These are phyloP conservation scores for Hydra vulgaris DNA, from an alignment of 30 jellyfish, hydroid and myxozoan species.

Conservation along the genomic window DNA sequence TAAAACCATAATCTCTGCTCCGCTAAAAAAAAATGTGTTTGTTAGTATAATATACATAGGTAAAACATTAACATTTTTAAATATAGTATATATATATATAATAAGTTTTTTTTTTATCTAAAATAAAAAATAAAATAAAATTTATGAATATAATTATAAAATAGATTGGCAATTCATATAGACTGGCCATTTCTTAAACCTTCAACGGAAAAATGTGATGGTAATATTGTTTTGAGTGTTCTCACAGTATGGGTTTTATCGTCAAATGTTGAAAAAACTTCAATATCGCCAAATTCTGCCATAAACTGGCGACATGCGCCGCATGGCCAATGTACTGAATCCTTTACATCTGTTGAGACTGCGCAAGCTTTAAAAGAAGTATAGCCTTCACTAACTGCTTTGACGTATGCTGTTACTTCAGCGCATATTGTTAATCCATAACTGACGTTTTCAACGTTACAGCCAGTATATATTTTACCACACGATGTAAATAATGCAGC, in stretches of 20 bases:
- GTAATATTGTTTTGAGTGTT: too few relatives aligned
- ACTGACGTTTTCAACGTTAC: slow-evolving; percentile 93
- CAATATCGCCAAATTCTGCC: slow-evolving; percentile 84
- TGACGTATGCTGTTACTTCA: slow-evolving; percentile 83
- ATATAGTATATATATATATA: too few relatives aligned
- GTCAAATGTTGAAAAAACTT: slow-evolving; percentile 34
- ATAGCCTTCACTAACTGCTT: slow-evolving; percentile 96
- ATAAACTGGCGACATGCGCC: slow-evolving; percentile 96
- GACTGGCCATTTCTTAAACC: too few relatives aligned
- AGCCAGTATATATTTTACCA: slow-evolving; percentile 59
- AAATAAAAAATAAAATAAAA: too few relatives aligned
- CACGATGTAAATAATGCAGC: slow-evolving; percentile 51
- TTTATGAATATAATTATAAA: too few relatives aligned
- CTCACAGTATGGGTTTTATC: slow-evolving; percentile 18
- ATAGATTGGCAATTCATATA: too few relatives aligned
- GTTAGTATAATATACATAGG: too few relatives aligned
- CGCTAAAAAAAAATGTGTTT: too few relatives aligned
- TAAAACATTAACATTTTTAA: too few relatives aligned
- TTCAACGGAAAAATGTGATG: too few relatives aligned
- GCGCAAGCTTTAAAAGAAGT: slow-evolving; percentile 64
- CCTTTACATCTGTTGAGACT: slow-evolving; percentile 65
- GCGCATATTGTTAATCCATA: slow-evolving; percentile 95
- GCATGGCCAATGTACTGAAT: slow-evolving; percentile 51
- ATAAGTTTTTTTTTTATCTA: too few relatives aligned
- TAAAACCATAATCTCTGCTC: too few relatives aligned